Conservation (phyloP, 2,888 invertebrate genomes). For the Cheilosia urbana region DNA sequence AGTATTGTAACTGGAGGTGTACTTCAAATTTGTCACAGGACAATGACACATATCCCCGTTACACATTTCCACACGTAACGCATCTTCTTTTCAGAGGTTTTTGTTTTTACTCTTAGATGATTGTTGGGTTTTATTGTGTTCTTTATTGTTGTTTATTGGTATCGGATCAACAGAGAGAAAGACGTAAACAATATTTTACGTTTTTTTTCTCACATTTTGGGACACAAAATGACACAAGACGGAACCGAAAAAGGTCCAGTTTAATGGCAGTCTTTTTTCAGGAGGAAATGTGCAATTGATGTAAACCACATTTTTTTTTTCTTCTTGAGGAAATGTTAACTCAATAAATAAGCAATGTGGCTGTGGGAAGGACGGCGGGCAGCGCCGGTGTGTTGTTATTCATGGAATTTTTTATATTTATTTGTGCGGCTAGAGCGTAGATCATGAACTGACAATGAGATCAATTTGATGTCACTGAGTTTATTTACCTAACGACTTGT, state of each 20-base stretch:
- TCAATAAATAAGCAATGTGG: background rate
- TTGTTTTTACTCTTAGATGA: slow-evolving; percentile 61
- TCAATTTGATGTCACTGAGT: background rate
- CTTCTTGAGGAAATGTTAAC: slow-evolving; percentile 24
- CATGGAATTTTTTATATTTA: slow-evolving; percentile 56
- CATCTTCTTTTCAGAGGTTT: slow-evolving; percentile 17
- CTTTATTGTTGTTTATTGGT: slow-evolving; percentile 18
- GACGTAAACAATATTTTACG: slow-evolving; percentile 38
- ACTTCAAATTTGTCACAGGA: slow-evolving; percentile 37
- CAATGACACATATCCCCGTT: slow-evolving; percentile 20
- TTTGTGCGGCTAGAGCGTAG: slow-evolving; percentile 12
- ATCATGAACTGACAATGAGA: slow-evolving; percentile 33
- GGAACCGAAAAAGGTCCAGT: slow-evolving; percentile 32
- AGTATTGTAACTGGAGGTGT: slow-evolving; percentile 1
- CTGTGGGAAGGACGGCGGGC: background rate
- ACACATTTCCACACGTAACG: slow-evolving; percentile 4
- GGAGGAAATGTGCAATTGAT: slow-evolving; percentile 55
- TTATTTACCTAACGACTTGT: slow-evolving; percentile 28
- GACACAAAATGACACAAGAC: background rate
- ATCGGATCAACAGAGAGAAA: slow-evolving; percentile 13
- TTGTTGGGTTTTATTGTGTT: slow-evolving; percentile 20
- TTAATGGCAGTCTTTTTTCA: slow-evolving; percentile 34
- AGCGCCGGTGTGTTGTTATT: slow-evolving; percentile 35
- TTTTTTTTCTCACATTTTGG: slow-evolving; percentile 3
- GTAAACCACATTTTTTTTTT: slow-evolving; percentile 27